phyloP scores from a whole-genome alignment of 2,797 vertebrate genomes.

The Clarias laeviceps region DNA sequence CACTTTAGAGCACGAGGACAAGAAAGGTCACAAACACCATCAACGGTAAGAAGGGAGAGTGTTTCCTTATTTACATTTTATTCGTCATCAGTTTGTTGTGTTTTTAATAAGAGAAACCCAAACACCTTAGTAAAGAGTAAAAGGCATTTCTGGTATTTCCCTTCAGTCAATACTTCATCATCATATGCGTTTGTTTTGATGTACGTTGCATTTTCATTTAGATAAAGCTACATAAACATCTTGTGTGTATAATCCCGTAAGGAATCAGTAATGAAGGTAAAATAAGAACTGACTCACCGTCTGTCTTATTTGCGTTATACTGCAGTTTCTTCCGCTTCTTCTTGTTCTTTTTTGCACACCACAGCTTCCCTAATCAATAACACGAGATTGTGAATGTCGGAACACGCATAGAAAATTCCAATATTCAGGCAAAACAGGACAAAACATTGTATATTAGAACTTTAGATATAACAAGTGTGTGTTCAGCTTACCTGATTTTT shows the following conservation, averaged over 20 bases:
- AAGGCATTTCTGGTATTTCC: not conserved
- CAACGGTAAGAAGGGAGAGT: not conserved
- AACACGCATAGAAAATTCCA: not conserved
- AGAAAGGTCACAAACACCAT: not conserved
- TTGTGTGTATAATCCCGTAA: not conserved
- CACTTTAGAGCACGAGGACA: not conserved
- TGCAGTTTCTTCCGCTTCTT: constrained; percentile 95
- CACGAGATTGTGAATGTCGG: not conserved
- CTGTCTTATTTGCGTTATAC: constrained; percentile 91
- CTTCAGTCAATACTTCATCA: not conserved
- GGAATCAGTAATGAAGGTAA: not conserved
- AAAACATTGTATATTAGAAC: not conserved
- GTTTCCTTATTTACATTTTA: not conserved
- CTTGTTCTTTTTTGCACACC: constrained; percentile 99
- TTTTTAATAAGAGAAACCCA: not conserved
- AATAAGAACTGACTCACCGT: constrained; percentile 74
- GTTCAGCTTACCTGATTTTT: constrained; percentile 70
- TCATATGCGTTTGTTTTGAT: not conserved
- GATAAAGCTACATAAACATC: not conserved
- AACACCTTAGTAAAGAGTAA: not conserved
- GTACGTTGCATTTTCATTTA: not conserved
- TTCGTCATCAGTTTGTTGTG: not conserved
- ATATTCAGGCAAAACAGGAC: not conserved
- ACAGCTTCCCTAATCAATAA: constrained; percentile 85
- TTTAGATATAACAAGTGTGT: not conserved